Conservation (phyloP, 53 echinoderm and acorn worm genomes). For the Luidia sarsii region DNA sequence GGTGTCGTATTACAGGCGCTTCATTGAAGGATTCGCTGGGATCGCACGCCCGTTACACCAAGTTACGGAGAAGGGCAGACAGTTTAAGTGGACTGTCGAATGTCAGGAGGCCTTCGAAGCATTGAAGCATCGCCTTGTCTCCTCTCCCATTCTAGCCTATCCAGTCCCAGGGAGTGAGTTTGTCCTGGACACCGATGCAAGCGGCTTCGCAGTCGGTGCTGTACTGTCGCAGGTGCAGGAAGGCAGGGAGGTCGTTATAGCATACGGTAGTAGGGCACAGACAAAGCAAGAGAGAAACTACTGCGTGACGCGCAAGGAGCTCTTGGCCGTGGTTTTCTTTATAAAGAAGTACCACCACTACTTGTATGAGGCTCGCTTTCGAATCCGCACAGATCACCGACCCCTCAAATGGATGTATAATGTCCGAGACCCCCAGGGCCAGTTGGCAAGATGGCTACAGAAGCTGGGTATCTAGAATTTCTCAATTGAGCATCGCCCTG, state of each 20-base stretch:
- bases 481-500: not conserved
- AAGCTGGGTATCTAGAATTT: too few relatives aligned
- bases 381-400: not conserved
- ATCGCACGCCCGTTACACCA: slow-evolving; percentile 21
- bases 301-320: slow-evolving; percentile 4
- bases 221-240: too few relatives aligned
- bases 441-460: not conserved
- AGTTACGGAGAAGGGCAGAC: not conserved
- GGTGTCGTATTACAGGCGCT: not conserved
- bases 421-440: not conserved
- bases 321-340: not conserved
- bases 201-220: not conserved
- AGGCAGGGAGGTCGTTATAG: too few relatives aligned
- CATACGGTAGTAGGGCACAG: not conserved
- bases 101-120: slow-evolving; percentile 17
- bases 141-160: slow-evolving; percentile 1
- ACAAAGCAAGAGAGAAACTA: slow-evolving; percentile 4
- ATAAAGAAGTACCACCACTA: slow-evolving; percentile 5
- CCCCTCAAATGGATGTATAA: not conserved
- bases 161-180: slow-evolving; percentile 3
- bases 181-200: slow-evolving; percentile 8
- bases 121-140: not conserved
- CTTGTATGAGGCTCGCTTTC: not conserved
- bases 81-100: not conserved
- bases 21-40: not conserved